These are phyloP conservation scores for Chaetura pelagica DNA, from an alignment of 2,113 vertebrate species.

Conservation along the genomic window DNA sequence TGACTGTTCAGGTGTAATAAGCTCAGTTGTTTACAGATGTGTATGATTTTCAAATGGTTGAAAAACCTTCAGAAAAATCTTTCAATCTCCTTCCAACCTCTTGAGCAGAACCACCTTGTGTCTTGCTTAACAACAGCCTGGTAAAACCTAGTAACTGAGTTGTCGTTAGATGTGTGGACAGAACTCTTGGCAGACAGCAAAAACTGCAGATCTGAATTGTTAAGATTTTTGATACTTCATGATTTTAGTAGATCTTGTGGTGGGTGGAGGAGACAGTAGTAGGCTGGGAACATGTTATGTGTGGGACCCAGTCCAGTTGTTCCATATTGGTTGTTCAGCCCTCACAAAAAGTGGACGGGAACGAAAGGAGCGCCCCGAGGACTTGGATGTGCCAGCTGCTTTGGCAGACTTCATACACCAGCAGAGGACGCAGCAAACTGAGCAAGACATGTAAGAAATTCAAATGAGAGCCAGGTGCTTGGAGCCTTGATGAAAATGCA, in stretches of 20 bases:
- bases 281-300: background rate
- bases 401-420: constrained; percentile 96
- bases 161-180: background rate
- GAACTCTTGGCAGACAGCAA: background rate
- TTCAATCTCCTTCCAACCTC: background rate
- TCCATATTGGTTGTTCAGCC: constrained; percentile 65
- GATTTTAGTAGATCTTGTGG: background rate
- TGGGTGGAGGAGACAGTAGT: constrained; percentile 14
- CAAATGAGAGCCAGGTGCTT: background rate
- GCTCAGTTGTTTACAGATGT: background rate
- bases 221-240: background rate
- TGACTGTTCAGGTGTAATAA: background rate
- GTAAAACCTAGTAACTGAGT: background rate
- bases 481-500: background rate
- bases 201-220: background rate
- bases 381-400: constrained; percentile 90
- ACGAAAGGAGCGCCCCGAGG: constrained; percentile 87
- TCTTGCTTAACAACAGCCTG: background rate
- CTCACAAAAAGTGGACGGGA: constrained; percentile 87
- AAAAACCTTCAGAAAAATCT: background rate
- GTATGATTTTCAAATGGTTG: background rate
- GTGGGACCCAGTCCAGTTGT: constrained; percentile 25
- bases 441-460: constrained; percentile 89
- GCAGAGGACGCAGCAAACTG: constrained; percentile 88
- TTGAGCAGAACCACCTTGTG: background rate